A percentile compares a stretch with the other conserved stretches of the same genome.
These are phyloP conservation scores for Porphyrio hochstetteri DNA, from an alignment of 2,113 vertebrate genomes.

Conservation along the genomic window DNA sequence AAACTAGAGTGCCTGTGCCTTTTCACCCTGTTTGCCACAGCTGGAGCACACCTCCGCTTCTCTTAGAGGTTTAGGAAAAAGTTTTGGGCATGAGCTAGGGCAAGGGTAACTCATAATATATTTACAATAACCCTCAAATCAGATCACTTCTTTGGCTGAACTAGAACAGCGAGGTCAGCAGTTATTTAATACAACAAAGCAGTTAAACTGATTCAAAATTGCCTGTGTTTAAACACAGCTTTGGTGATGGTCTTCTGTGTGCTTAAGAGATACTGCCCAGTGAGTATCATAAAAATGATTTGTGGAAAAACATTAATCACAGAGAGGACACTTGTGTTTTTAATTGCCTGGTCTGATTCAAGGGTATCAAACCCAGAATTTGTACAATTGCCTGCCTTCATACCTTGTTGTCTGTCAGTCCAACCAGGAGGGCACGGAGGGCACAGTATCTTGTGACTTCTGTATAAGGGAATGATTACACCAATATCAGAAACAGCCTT, in stretches of 20 bases:
- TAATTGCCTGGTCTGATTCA: not conserved
- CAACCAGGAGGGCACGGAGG: accelerated
- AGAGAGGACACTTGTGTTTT: not conserved
- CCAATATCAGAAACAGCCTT: not conserved
- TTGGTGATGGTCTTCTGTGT: not conserved
- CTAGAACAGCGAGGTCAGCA: not conserved
- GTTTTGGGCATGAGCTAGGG: not conserved
- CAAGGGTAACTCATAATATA: not conserved
- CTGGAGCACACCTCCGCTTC: not conserved
- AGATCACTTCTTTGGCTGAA: not conserved
- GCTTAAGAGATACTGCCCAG: not conserved
- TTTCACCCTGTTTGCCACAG: not conserved
- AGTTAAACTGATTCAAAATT: not conserved
- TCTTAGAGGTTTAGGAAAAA: not conserved
- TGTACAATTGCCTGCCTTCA: not conserved
- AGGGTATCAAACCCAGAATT: not conserved
- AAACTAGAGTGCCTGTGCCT: not conserved
- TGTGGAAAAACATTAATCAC: not conserved
- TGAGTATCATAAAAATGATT: not conserved
- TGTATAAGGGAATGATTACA: not conserved
- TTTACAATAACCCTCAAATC: not conserved
- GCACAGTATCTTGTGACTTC: not conserved
- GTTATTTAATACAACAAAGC: not conserved
- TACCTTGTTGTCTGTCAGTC: not conserved
- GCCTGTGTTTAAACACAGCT: not conserved